A percentile compares a stretch with the other conserved stretches of the same genome.
phyloP scores from a whole-genome alignment of 2,113 vertebrate genomes.

The Sander vitreus region DNA sequence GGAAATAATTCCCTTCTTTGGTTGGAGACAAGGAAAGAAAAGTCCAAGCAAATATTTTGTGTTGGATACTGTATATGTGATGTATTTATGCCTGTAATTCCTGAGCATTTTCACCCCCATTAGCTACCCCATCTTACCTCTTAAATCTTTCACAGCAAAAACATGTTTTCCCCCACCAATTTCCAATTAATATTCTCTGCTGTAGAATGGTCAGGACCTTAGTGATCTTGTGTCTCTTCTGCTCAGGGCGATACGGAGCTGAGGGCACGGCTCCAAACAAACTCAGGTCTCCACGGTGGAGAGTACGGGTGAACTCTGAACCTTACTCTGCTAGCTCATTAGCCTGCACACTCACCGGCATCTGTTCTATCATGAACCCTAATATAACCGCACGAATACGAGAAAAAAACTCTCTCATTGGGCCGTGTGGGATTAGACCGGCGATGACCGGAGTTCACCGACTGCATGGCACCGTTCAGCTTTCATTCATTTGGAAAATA shows the following conservation, averaged over 20 bases:
- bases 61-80: not conserved
- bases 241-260: constrained; percentile 44
- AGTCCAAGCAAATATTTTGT: not conserved
- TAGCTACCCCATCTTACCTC: not conserved
- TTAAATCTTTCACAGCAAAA: constrained; percentile 23
- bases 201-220: constrained; percentile 53
- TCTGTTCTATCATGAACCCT: constrained; percentile 71
- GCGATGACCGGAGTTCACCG: constrained; percentile 40
- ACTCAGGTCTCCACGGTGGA: constrained; percentile 64
- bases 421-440: constrained; percentile 48
- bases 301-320: constrained; percentile 61
- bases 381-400: constrained; percentile 49
- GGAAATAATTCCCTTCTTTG: not conserved
- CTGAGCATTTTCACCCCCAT: not conserved
- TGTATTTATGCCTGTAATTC: not conserved
- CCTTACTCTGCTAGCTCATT: constrained; percentile 75
- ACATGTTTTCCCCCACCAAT: constrained; percentile 22
- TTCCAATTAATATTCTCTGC: constrained; percentile 75
- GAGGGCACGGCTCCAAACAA: constrained; percentile 70
- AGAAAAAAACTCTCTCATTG: constrained; percentile 48
- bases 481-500: constrained; percentile 35
- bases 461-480: constrained; percentile 26
- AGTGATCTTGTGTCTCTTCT: constrained; percentile 62
- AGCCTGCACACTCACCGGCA: constrained; percentile 69
- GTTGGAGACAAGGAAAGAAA: not conserved